Conservation (phyloP, 2,888 invertebrate genomes). For the Xestia sexstrigata region DNA sequence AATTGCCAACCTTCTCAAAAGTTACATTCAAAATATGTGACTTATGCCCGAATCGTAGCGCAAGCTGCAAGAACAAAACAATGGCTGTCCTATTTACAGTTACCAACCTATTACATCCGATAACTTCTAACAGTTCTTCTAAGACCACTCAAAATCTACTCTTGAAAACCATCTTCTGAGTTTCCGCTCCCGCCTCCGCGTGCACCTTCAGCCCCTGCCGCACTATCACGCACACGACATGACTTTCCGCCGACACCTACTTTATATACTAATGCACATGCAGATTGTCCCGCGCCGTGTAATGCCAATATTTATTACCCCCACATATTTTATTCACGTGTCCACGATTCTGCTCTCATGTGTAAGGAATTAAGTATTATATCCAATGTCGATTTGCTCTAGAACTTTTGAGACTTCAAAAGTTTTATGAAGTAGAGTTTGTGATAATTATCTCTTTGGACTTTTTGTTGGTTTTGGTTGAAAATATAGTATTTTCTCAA, state of each 20-base stretch:
- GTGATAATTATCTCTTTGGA: neutral
- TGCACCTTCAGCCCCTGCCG: neutral
- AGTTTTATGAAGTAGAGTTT: neutral
- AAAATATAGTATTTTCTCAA: neutral
- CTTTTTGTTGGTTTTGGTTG: neutral
- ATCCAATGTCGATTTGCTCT: conserved; percentile 22
- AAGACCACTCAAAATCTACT: too few species aligned
- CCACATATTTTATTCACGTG: conserved; percentile 54
- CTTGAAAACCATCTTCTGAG: too few species aligned
- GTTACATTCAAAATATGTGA: neutral
- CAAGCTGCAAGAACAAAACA: neutral
- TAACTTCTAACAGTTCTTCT: neutral
- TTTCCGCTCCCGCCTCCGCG: neutral
- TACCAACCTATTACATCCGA: too few species aligned
- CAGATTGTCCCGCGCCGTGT: conserved; percentile 50
- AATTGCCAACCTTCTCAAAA: neutral
- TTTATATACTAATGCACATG: conserved; percentile 59
- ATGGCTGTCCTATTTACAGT: neutral
- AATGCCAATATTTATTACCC: conserved; percentile 55
- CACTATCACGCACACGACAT: conserved; percentile 50
- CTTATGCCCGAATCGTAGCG: neutral
- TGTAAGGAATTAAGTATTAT: conserved; percentile 22
- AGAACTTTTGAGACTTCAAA: neutral
- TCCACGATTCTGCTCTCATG: conserved; percentile 21
- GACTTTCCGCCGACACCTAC: conserved; percentile 52